phyloP scores from a whole-genome alignment of 2,113 vertebrate species.

The Apeltes quadracus region DNA sequence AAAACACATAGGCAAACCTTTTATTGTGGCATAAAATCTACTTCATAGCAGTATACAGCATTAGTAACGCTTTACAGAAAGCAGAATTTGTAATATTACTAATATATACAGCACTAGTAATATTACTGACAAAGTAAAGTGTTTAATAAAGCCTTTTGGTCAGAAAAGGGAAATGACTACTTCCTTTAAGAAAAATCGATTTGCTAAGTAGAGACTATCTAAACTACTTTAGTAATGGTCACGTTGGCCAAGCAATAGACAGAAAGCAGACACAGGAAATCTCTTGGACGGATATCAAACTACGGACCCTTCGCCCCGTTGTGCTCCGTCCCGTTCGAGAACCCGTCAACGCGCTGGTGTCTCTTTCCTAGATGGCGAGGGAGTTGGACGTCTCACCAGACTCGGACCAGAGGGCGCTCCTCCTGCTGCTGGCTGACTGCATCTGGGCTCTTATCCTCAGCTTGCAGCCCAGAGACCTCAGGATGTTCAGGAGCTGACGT shows the following conservation, averaged over 20 bases:
- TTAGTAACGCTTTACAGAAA: too few relatives aligned
- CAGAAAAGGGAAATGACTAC: neutral
- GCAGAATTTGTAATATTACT: too few relatives aligned
- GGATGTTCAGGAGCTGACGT: conserved; percentile 78
- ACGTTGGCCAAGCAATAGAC: neutral
- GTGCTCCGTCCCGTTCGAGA: neutral
- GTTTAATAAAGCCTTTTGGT: neutral
- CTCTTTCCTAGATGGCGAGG: conserved; percentile 69
- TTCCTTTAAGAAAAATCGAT: neutral
- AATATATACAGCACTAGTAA: too few relatives aligned
- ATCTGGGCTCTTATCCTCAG: conserved; percentile 44
- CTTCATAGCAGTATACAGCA: neutral
- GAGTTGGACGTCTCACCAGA: conserved; percentile 83
- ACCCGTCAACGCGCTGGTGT: neutral
- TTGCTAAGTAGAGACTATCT: neutral
- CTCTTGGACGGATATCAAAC: too few relatives aligned
- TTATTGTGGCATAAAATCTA: neutral
- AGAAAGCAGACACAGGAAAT: too few relatives aligned
- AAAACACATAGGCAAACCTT: neutral
- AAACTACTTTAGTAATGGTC: neutral
- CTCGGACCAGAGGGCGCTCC: conserved; percentile 83
- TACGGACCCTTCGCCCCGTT: neutral
- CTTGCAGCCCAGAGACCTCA: conserved; percentile 75
- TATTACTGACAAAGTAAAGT: neutral
- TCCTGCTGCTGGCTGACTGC: conserved; percentile 51